phyloP scores from a whole-genome alignment of 2,797 vertebrate genomes.

The Amblyraja radiata region DNA sequence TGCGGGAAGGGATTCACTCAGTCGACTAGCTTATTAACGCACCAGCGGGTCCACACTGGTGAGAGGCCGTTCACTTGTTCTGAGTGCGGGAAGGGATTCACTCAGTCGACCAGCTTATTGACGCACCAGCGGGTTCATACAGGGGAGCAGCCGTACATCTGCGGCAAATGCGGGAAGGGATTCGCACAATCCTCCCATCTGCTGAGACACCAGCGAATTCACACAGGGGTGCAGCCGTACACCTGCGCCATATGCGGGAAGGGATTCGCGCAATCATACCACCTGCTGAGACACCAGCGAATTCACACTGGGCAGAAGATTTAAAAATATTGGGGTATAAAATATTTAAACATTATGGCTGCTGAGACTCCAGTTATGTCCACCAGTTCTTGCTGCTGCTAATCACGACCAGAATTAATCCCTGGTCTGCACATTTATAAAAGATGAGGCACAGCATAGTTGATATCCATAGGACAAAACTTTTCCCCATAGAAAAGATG shows the following conservation, averaged over 20 bases:
- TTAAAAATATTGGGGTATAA: too few species aligned
- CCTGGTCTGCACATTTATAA: too few species aligned
- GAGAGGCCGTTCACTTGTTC: constrained; percentile 72
- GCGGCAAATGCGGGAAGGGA: neutral
- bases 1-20: too few species aligned
- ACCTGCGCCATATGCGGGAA: neutral
- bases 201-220: neutral
- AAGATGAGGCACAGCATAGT: too few species aligned
- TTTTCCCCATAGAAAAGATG: too few species aligned
- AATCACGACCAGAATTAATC: too few species aligned
- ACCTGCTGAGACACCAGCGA: too few species aligned
- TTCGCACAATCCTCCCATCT: neutral
- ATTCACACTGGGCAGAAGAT: too few species aligned
- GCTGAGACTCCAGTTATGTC: too few species aligned
- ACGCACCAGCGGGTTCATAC: neutral
- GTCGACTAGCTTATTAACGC: constrained; percentile 41
- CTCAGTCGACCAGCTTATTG: neutral
- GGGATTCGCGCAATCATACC: neutral
- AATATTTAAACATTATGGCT: too few species aligned
- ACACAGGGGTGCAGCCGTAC: neutral
- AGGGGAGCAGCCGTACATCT: neutral
- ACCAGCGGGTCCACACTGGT: constrained; percentile 90
- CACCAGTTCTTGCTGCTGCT: too few species aligned
- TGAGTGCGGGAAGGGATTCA: neutral
- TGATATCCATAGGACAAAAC: too few species aligned